Percentiles rank a stretch among this genome's conserved stretches.
phyloP scores from a whole-genome alignment of 1,140 invertebrate genomes.

The Drosophila littoralis region DNA sequence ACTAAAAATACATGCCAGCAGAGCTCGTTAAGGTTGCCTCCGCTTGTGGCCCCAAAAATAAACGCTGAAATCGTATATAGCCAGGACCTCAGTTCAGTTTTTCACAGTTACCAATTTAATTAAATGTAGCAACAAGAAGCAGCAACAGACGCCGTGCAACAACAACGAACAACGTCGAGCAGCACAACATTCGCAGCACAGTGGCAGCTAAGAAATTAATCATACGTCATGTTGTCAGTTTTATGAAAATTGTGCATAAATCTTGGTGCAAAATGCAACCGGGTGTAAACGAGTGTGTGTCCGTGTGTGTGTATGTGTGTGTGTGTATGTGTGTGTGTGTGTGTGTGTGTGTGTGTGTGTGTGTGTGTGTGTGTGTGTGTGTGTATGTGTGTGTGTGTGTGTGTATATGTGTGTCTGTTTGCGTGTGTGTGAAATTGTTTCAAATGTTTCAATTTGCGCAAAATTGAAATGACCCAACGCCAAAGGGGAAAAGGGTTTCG shows the following conservation, averaged over 20 bases:
- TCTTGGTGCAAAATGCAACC: slow-evolving; percentile 67
- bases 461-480: slow-evolving; percentile 54
- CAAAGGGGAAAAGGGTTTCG: slow-evolving; percentile 17
- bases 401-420: slow-evolving; percentile 9
- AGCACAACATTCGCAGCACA: slow-evolving; percentile 6
- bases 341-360: slow-evolving; percentile 9
- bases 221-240: slow-evolving; percentile 78
- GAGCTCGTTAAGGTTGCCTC: slow-evolving; percentile 1
- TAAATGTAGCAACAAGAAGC: slow-evolving; percentile 48
- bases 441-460: slow-evolving; percentile 61
- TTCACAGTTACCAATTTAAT: slow-evolving; percentile 58
- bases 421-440: slow-evolving; percentile 62
- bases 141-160: background rate
- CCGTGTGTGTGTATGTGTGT: slow-evolving; percentile 5
- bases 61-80: slow-evolving; percentile 51
- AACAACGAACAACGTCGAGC: slow-evolving; percentile 6
- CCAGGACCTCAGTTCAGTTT: slow-evolving; percentile 3
- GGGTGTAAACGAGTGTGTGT: slow-evolving; percentile 32
- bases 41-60: slow-evolving; percentile 43
- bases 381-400: slow-evolving; percentile 3
- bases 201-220: slow-evolving; percentile 61
- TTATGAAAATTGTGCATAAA: slow-evolving; percentile 75
- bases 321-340: background rate
- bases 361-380: slow-evolving; percentile 4
- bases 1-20: slow-evolving; percentile 53